Conservation (phyloP, 2,888 invertebrate species). For the Bombylius major region DNA sequence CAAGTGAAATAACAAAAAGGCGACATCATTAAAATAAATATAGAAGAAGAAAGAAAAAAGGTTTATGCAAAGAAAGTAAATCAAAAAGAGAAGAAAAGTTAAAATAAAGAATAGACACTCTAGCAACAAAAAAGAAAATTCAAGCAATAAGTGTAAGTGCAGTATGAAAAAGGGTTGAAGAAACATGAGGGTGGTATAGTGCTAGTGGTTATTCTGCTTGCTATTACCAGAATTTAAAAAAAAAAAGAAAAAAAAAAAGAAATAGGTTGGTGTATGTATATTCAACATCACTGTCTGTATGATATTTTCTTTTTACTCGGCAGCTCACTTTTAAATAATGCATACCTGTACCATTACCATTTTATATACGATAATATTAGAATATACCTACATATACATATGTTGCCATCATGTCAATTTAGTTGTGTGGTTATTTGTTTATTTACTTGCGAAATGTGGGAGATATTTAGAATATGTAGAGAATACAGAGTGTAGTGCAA, state of each 20-base stretch:
- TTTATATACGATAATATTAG: background rate
- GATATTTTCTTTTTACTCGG: too few relatives aligned
- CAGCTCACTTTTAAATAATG: too few relatives aligned
- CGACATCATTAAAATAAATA: constrained; percentile 9
- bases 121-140: background rate
- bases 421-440: constrained; percentile 12
- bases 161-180: background rate
- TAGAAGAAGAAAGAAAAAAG: background rate
- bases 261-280: background rate
- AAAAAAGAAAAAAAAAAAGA: too few relatives aligned
- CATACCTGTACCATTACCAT: background rate
- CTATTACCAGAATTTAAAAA: too few relatives aligned
- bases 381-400: background rate
- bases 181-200: background rate
- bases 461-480: too few relatives aligned
- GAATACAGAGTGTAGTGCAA: too few relatives aligned
- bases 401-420: constrained; percentile 7
- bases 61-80: background rate
- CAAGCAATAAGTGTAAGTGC: background rate
- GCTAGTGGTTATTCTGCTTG: too few relatives aligned
- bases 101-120: background rate
- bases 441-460: constrained; percentile 5
- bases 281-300: too few relatives aligned
- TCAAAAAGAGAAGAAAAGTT: background rate
- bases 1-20: constrained; percentile 8